Base-by-base conservation (phyloP, 37 sponge, comb jelly and placozoan species). In the Ianthella basta region DNA sequence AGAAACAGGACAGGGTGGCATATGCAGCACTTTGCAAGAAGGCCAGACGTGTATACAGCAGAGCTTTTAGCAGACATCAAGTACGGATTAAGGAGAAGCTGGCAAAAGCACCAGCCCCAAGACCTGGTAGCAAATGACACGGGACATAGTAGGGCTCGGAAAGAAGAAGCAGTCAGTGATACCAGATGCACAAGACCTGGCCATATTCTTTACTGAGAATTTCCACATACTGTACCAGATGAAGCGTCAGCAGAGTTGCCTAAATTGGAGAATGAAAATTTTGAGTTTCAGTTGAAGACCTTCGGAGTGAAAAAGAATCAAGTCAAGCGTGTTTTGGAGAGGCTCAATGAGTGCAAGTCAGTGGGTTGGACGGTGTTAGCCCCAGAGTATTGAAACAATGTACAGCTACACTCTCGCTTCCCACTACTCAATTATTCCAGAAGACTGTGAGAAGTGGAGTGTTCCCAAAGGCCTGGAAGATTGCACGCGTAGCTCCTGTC, bases 401-500 rank as follows among this genome's bases (percentile, higher is more conserved):
- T 61, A 12, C 64, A 6, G 29, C 12, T 61, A 2, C 64, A 61
- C 64, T 61, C 64, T 61, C 64, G 64, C 2, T 13, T 4, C 64
- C 64, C 24, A 61, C 10, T 5, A 61, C 24, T n/a, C 13, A 12
- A 10, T 27, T 75, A 38, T 75, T 75, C 78, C 78, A 75, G 16
- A 75, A 75, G 78, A 75, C 40, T 25, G 78, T 75, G 78, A 18
- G 78, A 44, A 75, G 78, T 24, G 54, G 78, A 14, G n/a, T 12
- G 6, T 75, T 75, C 53, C 82, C 82, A 59, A n/a, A 40, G 6
- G 5, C 82, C 8, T 82, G 82, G 82, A 82, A 82, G 21, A 18
- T 63, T 37, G 65, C 40, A 23, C 37, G 66, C 15, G 40, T 82
- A 34, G 61, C 82, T 63, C 65, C 82, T 19, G 37, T 61, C 25